A percentile compares a stretch with the other conserved stretches of the same genome.
Conservation (phyloP, 2,113 vertebrate species). For the Garra rufa region DNA sequence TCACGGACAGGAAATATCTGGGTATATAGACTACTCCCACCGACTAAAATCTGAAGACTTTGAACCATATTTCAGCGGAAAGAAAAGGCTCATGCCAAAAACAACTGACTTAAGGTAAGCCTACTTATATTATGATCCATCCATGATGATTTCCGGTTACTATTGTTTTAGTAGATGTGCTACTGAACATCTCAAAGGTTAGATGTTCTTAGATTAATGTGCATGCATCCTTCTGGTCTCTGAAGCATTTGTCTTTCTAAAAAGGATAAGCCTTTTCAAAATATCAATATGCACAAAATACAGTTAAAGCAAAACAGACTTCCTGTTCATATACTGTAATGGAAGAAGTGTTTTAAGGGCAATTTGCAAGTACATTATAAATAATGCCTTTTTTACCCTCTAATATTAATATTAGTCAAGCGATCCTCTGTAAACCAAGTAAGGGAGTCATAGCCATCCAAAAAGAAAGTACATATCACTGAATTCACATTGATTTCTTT, state of each 20-base stretch:
- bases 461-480: not conserved
- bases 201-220: not conserved
- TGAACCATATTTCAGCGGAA: slow-evolving; percentile 83
- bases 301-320: not conserved
- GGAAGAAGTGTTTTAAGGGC: too few relatives aligned
- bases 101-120: slow-evolving; percentile 84
- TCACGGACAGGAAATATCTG: slow-evolving; percentile 85
- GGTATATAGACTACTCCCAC: slow-evolving; percentile 88
- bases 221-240: not conserved
- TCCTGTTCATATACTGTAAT: not conserved
- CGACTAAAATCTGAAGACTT: slow-evolving; percentile 85
- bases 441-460: not conserved
- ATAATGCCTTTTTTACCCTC: slow-evolving; percentile 34
- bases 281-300: slow-evolving; percentile 7
- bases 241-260: not conserved
- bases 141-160: not conserved
- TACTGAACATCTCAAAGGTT: slow-evolving; percentile 1
- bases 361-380: not conserved
- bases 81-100: slow-evolving; percentile 83
- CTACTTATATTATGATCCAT: slow-evolving; percentile 48
- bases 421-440: slow-evolving; percentile 6
- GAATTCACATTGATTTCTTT: too few relatives aligned
- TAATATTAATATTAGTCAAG: slow-evolving; percentile 5
- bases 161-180: not conserved
- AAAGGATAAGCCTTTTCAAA: not conserved